Percentiles rank a stretch among this genome's conserved stretches.
Conservation (phyloP, 2,888 invertebrate species). For the Meliscaeva auricollis region DNA sequence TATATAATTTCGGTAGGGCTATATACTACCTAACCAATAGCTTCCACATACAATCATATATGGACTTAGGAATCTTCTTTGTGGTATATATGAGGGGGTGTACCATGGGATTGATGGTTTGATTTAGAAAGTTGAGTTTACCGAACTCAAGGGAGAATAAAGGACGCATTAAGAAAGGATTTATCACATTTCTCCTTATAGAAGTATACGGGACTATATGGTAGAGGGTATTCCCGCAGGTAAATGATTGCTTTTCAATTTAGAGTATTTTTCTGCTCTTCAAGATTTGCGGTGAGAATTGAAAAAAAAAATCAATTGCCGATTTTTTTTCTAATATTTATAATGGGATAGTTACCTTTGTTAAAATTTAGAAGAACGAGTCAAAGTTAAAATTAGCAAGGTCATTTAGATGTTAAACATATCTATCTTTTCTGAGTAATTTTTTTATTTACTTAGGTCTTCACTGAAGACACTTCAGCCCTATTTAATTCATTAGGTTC, state of each 20-base stretch:
- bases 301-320: background rate
- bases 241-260: conserved; percentile 67
- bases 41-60: background rate
- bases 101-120: conserved; percentile 68
- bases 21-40: background rate
- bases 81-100: conserved; percentile 32
- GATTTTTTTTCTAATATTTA: no score
- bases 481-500: no score
- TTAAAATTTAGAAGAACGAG: no score
- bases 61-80: conserved; percentile 22
- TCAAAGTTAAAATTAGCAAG: no score
- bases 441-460: no score
- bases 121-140: conserved; percentile 68
- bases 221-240: conserved; percentile 30
- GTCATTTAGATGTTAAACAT: no score
- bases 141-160: conserved; percentile 49
- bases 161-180: conserved; percentile 62
- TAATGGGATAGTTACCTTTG: no score
- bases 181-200: conserved; percentile 55
- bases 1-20: conserved; percentile 14
- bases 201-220: background rate
- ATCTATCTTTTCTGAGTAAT: no score
- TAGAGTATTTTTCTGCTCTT: conserved; percentile 32
- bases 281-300: background rate
- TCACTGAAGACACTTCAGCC: no score